Percentiles rank a stretch among this genome's conserved stretches.
These are phyloP conservation scores for Microcebus murinus DNA, from an alignment of 2,113 vertebrate species.

Conservation along the genomic window DNA sequence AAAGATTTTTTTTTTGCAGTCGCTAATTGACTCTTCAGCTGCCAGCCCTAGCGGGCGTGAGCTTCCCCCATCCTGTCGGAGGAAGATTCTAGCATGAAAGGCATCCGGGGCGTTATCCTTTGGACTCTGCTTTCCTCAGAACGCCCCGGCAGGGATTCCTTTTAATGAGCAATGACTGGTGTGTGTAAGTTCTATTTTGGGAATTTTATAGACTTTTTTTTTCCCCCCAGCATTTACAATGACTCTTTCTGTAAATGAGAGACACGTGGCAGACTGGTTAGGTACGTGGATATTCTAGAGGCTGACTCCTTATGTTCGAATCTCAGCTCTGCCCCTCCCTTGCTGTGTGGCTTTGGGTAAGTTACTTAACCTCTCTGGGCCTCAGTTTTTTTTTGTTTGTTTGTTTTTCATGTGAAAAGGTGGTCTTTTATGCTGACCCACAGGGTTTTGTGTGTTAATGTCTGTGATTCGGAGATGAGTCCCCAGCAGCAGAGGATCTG, in stretches of 20 bases:
- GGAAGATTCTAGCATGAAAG: background rate
- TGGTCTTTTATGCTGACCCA: fast-evolving
- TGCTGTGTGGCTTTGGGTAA: background rate
- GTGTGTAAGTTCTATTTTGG: background rate
- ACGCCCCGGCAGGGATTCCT: conserved; percentile 19
- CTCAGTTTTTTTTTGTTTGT: background rate
- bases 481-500: too few species aligned
- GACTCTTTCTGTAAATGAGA: background rate
- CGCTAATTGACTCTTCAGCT: background rate
- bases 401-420: background rate
- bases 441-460: background rate
- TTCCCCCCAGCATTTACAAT: background rate
- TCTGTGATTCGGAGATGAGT: background rate
- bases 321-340: background rate
- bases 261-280: background rate
- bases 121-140: background rate
- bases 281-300: background rate
- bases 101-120: background rate
- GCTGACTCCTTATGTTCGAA: background rate
- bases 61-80: background rate
- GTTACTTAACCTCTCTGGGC: background rate
- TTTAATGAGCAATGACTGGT: conserved; percentile 43
- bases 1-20: background rate
- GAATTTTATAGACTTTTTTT: background rate
- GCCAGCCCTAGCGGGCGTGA: too few species aligned